Evolutionary conservation across 2,113 vertebrate genomes (phyloP).

Genomic region (Chinchilla lanigera): DNA sequence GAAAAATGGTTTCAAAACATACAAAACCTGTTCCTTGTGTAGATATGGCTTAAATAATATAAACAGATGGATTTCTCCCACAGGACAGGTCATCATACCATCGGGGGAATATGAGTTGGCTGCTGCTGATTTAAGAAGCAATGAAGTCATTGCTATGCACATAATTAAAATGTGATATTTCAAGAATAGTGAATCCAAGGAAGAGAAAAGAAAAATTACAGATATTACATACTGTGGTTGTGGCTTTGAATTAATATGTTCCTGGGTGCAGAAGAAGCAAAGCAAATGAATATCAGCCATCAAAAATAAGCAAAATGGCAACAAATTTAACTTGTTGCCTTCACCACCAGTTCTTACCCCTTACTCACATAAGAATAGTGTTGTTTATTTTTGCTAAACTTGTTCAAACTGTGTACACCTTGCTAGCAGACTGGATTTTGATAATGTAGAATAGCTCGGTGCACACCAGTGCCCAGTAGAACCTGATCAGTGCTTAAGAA

Average conservation of each 20-base stretch:
- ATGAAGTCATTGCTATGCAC: conserved; percentile 83
- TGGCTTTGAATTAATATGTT: conserved; percentile 73
- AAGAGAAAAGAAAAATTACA: conserved; percentile 75
- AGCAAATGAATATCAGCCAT: conserved; percentile 61
- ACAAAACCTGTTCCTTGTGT: conserved; percentile 76
- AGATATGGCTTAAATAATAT: conserved; percentile 79
- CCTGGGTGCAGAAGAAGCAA: conserved; percentile 45
- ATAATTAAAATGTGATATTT: conserved; percentile 85
- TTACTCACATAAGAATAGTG: background rate
- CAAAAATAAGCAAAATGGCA: conserved; percentile 34
- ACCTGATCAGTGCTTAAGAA: background rate
- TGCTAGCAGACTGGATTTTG: conserved; percentile 7
- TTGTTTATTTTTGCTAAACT: conserved; percentile 38
- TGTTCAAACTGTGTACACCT: background rate
- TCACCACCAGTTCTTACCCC: background rate
- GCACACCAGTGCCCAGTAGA: background rate
- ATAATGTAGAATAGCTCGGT: background rate
- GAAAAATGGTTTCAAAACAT: conserved; percentile 78
- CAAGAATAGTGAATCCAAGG: conserved; percentile 79
- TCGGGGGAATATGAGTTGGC: conserved; percentile 80
- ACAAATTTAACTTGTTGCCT: background rate
- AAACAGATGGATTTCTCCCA: conserved; percentile 84
- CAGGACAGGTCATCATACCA: conserved; percentile 83
- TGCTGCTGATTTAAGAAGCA: conserved; percentile 83
- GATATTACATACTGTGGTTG: conserved; percentile 70